These are phyloP conservation scores for Lutjanus campechanus DNA, from an alignment of 2,797 vertebrate genomes.

Conservation along the genomic window DNA sequence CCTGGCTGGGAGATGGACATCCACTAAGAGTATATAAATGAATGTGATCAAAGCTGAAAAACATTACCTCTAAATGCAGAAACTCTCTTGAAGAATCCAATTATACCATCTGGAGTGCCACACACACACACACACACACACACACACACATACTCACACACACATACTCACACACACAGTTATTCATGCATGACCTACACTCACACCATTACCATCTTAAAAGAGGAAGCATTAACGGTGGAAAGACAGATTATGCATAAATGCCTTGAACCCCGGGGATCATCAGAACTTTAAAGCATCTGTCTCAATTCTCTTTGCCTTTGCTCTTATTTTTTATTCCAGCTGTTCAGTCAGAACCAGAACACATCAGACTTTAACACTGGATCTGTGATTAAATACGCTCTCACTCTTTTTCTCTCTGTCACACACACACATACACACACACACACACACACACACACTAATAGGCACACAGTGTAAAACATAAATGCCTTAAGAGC, in stretches of 20 bases:
- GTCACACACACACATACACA: background rate
- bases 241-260: conserved; percentile 49
- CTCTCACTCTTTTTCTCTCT: background rate
- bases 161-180: conserved; percentile 17
- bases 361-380: conserved; percentile 13
- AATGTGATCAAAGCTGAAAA: conserved; percentile 45
- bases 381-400: conserved; percentile 4
- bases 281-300: conserved; percentile 46
- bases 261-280: conserved; percentile 38
- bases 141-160: conserved; percentile 15
- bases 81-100: conserved; percentile 44
- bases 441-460: background rate
- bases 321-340: conserved; percentile 23
- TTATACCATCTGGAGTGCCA: conserved; percentile 44
- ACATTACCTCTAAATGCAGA: conserved; percentile 45
- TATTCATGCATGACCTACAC: conserved; percentile 44
- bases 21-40: background rate
- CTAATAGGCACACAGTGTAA: background rate
- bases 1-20: conserved; percentile 4
- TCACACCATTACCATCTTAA: conserved; percentile 58
- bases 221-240: conserved; percentile 54
- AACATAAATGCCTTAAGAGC: background rate
- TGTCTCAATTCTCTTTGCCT: conserved; percentile 29
- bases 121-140: conserved; percentile 13
- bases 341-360: conserved; percentile 13